Evolutionary conservation across 2,888 invertebrate species (phyloP).

Genomic region (Caenorhabditis afra): DNA sequence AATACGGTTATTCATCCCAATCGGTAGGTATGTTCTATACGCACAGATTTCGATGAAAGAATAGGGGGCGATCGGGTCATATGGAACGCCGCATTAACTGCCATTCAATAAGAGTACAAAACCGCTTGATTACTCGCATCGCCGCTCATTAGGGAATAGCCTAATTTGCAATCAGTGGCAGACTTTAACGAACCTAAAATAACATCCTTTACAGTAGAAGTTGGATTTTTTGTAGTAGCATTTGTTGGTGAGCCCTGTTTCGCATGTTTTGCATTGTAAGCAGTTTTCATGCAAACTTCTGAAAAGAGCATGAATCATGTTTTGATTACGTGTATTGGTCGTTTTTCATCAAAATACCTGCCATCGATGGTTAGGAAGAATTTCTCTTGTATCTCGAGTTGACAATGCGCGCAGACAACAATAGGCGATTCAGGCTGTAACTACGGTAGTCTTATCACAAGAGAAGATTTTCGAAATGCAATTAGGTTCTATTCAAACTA

Average conservation of each 20-base stretch:
- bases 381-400: slow-evolving; percentile 56
- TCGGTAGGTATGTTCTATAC: not conserved
- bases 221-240: slow-evolving; percentile 71
- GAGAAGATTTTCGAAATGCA: slow-evolving; percentile 23
- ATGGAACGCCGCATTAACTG: too few species aligned
- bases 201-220: slow-evolving; percentile 75
- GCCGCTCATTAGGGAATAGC: not conserved
- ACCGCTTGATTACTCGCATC: not conserved
- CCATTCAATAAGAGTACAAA: too few species aligned
- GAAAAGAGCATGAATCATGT: slow-evolving; percentile 18
- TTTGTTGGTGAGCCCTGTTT: slow-evolving; percentile 42
- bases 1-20: slow-evolving; percentile 11
- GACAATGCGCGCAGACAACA: slow-evolving; percentile 50
- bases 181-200: slow-evolving; percentile 65
- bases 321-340: not conserved
- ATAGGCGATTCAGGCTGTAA: slow-evolving; percentile 37
- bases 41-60: too few species aligned
- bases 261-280: slow-evolving; percentile 53
- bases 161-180: slow-evolving; percentile 50
- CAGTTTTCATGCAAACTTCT: slow-evolving; percentile 66
- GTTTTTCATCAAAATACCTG: slow-evolving; percentile 40
- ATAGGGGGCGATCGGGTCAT: too few species aligned
- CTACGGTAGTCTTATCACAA: slow-evolving; percentile 43
- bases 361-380: slow-evolving; percentile 57
- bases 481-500: slow-evolving; percentile 48